These are phyloP conservation scores for Bactericera cockerelli DNA, from an alignment of 1,140 invertebrate species.

Conservation along the genomic window DNA sequence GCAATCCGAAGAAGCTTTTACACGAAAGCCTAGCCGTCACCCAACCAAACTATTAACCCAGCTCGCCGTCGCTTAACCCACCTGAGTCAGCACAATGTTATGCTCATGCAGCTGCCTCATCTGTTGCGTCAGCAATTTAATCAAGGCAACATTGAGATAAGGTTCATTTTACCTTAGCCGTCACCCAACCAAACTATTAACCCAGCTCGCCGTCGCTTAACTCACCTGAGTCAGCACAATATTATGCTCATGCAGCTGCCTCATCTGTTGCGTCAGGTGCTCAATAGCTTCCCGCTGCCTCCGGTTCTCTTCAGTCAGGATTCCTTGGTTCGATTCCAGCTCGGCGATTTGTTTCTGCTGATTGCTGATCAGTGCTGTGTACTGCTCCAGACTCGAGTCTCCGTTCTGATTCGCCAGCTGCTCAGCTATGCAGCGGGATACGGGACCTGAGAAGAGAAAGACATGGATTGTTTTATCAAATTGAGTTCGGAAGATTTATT, in stretches of 20 bases:
- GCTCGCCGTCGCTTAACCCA: no score
- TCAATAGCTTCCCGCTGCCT: not conserved
- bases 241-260: not conserved
- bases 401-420: not conserved
- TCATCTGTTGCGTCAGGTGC: not conserved
- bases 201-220: no score
- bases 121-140: no score
- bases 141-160: no score
- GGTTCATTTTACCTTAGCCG: no score
- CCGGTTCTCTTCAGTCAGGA: not conserved
- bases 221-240: not conserved
- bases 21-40: no score
- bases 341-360: not conserved
- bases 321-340: not conserved
- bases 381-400: not conserved
- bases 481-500: not conserved
- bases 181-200: no score
- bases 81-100: not conserved
- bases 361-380: not conserved
- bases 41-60: no score
- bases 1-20: no score
- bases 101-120: not conserved
- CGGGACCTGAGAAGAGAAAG: not conserved
- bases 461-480: not conserved
- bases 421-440: not conserved